A percentile compares a stretch with the other conserved stretches of the same genome.
phyloP scores from a whole-genome alignment of 2,797 vertebrate genomes.

The Phrynocephalus forsythii region DNA sequence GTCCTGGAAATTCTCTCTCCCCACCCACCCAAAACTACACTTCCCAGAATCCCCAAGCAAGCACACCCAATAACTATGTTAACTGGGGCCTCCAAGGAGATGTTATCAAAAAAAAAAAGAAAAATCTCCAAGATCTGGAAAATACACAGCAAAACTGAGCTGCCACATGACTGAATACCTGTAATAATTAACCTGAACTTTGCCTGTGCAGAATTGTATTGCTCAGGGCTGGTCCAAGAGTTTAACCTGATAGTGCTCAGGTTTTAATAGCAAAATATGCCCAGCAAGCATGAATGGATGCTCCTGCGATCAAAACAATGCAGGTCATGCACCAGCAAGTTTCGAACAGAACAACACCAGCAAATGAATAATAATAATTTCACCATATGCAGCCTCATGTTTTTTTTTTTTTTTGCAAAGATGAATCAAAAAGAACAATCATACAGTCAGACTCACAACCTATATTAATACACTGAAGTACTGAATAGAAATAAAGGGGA shows the following conservation, averaged over 20 bases:
- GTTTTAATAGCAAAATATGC: constrained; percentile 7
- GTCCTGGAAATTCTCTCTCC: background rate
- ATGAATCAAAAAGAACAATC: background rate
- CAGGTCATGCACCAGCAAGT: background rate
- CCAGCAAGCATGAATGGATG: background rate
- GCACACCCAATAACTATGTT: no score
- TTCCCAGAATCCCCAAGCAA: background rate
- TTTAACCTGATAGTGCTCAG: background rate
- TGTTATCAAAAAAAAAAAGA: background rate
- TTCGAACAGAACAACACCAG: background rate
- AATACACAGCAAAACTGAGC: background rate
- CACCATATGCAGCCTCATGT: no score
- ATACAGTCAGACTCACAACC: background rate
- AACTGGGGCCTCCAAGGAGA: background rate
- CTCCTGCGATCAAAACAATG: background rate
- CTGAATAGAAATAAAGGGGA: background rate
- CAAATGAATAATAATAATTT: background rate
- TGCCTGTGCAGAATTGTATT: background rate
- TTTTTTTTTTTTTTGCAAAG: background rate
- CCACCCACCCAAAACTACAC: no score
- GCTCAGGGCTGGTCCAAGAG: background rate
- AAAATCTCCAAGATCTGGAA: background rate
- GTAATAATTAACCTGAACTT: constrained; percentile 16
- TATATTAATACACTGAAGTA: background rate
- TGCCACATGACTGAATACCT: background rate